Evolutionary conservation across 1,140 invertebrate genomes (phyloP), one percentile per base, ranked within the genome.

Genomic region (Drosophila tristis): DNA sequence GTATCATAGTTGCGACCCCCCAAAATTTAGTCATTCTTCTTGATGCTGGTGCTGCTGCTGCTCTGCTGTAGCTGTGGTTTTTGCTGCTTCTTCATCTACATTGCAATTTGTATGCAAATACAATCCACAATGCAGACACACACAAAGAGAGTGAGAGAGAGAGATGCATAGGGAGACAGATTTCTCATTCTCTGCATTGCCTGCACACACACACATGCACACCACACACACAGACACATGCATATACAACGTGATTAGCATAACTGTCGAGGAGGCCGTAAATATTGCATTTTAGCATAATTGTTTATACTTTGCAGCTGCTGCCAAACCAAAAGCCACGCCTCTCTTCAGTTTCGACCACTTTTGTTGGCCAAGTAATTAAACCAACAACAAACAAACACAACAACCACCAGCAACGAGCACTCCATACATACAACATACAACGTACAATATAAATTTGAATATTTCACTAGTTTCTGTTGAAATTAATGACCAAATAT

Each of bases 21-120:
- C 3, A 11, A 39, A 39, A 11, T 9, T 11, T 39, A 0, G 35
- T 3, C 53, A 39, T 74, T 55, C 50, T 58, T 42, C 31, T 43
- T 75, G 59, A 8, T 55, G 16, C 16, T 16, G 16, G 0, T 16
- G 68, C 11, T 80, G 73, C 15, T 66, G 63, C 13, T 66, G 62
- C 25, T 74, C 31, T 53, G 15, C n/a, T 31, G 44, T 48, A 26
- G 56, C 43, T 60, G 51, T 42, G 70, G 74, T 47, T 57, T 47
- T 44, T 64, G 54, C 65, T 74, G 53, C 82, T 89, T 84, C 84
- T 84, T 84, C 84, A 63, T 79, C 79, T 73, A 65, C 73, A 89
- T 84, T 89, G 84, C 84, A 89, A 89, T 89, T 89, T 89, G 84
- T 89, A 89, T 89, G 85, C 76, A 89, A 87, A 87, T 82, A 81